Percentiles rank a stretch among this genome's conserved stretches.
These are phyloP conservation scores for Platerodrilus igneus DNA, from an alignment of 2,888 invertebrate genomes.

Conservation along the genomic window DNA sequence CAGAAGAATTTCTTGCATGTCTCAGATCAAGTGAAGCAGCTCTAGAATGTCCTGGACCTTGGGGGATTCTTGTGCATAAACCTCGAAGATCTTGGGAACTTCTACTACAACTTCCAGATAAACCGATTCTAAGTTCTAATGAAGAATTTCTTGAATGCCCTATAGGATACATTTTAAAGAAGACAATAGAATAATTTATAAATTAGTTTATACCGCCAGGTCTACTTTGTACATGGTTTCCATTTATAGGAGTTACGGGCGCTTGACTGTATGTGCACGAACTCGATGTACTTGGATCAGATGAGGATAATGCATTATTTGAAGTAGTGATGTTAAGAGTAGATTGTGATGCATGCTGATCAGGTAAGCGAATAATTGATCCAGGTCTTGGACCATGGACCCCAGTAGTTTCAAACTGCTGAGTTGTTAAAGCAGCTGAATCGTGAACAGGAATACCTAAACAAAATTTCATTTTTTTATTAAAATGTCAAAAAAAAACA, in stretches of 20 bases:
- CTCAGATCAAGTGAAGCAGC: constrained; percentile 77
- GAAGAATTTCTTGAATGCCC: constrained; percentile 79
- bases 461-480: too few relatives aligned
- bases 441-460: constrained; percentile 56
- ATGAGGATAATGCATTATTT: not conserved
- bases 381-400: constrained; percentile 36
- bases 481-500: too few relatives aligned
- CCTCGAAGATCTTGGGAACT: constrained; percentile 51
- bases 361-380: constrained; percentile 22
- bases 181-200: not conserved
- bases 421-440: constrained; percentile 33
- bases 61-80: constrained; percentile 41
- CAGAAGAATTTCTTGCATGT: constrained; percentile 69
- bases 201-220: constrained; percentile 25
- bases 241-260: constrained; percentile 17
- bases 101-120: constrained; percentile 46
- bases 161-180: constrained; percentile 17
- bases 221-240: constrained; percentile 28
- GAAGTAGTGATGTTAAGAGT: too few relatives aligned
- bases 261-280: constrained; percentile 9
- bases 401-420: constrained; percentile 28
- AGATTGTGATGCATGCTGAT: constrained; percentile 20
- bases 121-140: constrained; percentile 63
- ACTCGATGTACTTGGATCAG: constrained; percentile 1
- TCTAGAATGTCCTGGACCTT: constrained; percentile 64